Base-by-base conservation (phyloP, 2,888 invertebrate genomes). In the Pyrgus malvae region DNA sequence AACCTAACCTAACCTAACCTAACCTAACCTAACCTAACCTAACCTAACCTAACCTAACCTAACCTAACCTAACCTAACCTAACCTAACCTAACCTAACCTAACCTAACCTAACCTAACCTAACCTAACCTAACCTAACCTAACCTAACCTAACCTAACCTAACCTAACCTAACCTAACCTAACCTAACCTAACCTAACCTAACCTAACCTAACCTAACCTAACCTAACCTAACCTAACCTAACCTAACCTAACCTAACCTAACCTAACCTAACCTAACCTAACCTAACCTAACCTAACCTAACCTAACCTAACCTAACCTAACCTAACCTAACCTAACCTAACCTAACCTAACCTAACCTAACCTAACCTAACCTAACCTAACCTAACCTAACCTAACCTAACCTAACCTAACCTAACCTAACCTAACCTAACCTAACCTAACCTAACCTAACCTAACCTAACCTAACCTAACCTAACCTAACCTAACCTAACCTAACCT, bases 201-300 rank as follows among this genome's bases (percentile, higher is more conserved):
- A 60, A 60, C 58, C 60, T 58, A 61, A 61, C 61, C 61, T 61
- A 61, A 61, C 61, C 61, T 61, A 61, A 61, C 61, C 61, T 59
- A 61, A n/a, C n/a, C 58, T 58, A 60, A 60, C 60, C 60, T 58
- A 57, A 57, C 57, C 59, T 59, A 59, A 59, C 59, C 59, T 59
- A 59, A 56, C 55, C 59, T 59, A 60, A 55, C 57, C 55, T 57
- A 55, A 60, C 55, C 55, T 55, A 57, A 57, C 57, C 55, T 57
- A 60, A 57, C 56, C 60, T 57, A 60, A 58, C 60, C 58, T 58
- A 58, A 60, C 60, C 60, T 56, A 60, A 58, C 60, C 58, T 57
- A 60, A 57, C 60, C 58, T 55, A 58, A 56, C 56, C 56, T 56
- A 58, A 55, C 58, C 56, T 55, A 58, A 55, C 56, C 56, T 53